Evolutionary conservation across 2,797 vertebrate genomes (phyloP).

Genomic region (Brachymystax lenok): DNA sequence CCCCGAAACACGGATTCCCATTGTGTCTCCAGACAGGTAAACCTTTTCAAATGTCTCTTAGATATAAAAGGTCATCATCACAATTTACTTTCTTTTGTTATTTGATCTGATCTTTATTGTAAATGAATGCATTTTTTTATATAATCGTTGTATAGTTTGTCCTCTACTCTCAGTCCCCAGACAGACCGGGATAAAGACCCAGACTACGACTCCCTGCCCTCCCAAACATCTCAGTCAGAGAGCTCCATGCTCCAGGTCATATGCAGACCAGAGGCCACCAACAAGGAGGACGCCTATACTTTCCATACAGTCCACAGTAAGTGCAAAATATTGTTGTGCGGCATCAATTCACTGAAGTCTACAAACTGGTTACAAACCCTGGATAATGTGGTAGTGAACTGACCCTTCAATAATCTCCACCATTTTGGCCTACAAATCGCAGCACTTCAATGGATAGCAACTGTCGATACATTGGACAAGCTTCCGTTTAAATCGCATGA

Average conservation of each 20-base stretch:
- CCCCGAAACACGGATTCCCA: conserved; percentile 72
- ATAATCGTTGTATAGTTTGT: conserved; percentile 1
- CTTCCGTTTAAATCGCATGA: too few species aligned
- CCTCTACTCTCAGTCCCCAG: conserved; percentile 70
- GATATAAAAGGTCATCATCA: neutral
- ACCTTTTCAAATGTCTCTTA: conserved; percentile 2
- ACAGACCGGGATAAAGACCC: conserved; percentile 82
- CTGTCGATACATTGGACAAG: too few species aligned
- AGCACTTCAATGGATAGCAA: too few species aligned
- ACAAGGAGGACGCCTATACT: conserved; percentile 82
- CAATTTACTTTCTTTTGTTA: neutral
- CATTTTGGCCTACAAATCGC: too few species aligned
- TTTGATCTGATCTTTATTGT: neutral
- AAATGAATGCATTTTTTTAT: neutral
- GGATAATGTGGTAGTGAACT: too few species aligned
- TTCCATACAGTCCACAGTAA: conserved; percentile 83
- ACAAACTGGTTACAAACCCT: too few species aligned
- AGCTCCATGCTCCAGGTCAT: conserved; percentile 97
- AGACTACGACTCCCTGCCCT: conserved; percentile 83
- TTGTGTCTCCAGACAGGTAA: conserved; percentile 83
- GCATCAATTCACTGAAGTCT: neutral
- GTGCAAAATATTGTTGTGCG: conserved; percentile 27
- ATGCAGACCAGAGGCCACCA: conserved; percentile 91
- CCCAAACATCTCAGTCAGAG: conserved; percentile 91
- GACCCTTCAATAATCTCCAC: too few species aligned